Conservation (phyloP, 2,888 invertebrate genomes). For the Drosophila infuscata region DNA sequence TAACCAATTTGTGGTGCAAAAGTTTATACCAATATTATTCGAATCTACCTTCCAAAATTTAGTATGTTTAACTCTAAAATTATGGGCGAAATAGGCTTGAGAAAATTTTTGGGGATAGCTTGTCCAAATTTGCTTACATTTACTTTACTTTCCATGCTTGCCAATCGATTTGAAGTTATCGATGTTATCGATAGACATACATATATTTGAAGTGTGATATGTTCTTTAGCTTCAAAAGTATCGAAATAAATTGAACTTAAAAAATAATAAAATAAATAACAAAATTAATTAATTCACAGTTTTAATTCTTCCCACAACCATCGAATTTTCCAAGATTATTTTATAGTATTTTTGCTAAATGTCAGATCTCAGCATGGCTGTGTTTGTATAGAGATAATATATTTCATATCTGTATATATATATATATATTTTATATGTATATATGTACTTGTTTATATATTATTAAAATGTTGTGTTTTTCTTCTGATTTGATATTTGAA, state of each 20-base stretch:
- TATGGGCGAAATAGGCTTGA: not conserved
- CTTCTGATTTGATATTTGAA: slow-evolving; percentile 54
- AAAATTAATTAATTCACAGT: not conserved
- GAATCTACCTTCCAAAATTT: not conserved
- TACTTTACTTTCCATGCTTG: not conserved
- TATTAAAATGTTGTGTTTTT: slow-evolving; percentile 18
- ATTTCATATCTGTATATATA: not conserved
- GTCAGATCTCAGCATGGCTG: not conserved
- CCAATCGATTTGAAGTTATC: not conserved
- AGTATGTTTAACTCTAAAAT: not conserved
- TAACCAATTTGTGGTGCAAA: not conserved
- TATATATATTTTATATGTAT: no score
- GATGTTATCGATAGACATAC: not conserved
- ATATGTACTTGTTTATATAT: not conserved
- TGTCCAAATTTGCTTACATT: no score
- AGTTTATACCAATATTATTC: not conserved
- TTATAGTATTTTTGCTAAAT: not conserved
- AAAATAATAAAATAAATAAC: no score
- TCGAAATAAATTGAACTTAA: not conserved
- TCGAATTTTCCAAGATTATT: not conserved
- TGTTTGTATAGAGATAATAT: not conserved
- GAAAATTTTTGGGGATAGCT: not conserved
- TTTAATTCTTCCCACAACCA: not conserved
- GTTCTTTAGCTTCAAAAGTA: not conserved
- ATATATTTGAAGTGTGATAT: not conserved